Percentiles rank a stretch among this genome's conserved stretches.
Conservation (phyloP, 2,888 invertebrate species). For the Platerodrilus igneus region DNA sequence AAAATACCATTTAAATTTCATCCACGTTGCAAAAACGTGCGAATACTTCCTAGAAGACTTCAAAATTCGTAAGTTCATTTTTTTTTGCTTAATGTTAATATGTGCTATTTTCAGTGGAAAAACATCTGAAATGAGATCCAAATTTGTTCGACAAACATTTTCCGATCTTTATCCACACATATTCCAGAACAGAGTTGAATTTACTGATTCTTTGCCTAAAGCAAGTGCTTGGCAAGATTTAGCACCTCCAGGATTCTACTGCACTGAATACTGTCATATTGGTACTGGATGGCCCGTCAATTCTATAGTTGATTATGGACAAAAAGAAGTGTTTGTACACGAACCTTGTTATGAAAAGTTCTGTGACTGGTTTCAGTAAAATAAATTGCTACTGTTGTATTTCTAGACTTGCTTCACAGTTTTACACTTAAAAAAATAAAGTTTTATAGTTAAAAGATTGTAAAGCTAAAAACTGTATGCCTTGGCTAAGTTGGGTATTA, state of each 20-base stretch:
- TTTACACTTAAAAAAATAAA: no score
- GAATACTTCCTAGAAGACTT: slow-evolving; percentile 31
- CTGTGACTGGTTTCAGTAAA: slow-evolving; percentile 14
- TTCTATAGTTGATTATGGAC: slow-evolving; percentile 33
- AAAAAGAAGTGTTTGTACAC: slow-evolving; percentile 11
- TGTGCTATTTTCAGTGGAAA: slow-evolving; percentile 37
- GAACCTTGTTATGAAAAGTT: slow-evolving; percentile 17
- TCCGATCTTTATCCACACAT: slow-evolving; percentile 40
- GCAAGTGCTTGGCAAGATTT: slow-evolving; percentile 42
- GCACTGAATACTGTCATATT: slow-evolving; percentile 46
- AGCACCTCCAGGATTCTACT: slow-evolving; percentile 47
- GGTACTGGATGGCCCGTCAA: slow-evolving; percentile 46
- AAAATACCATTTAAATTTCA: slow-evolving; percentile 26
- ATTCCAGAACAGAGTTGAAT: slow-evolving; percentile 34
- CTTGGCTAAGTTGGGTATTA: no score
- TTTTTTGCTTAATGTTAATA: slow-evolving; percentile 1
- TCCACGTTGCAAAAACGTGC: slow-evolving; percentile 29
- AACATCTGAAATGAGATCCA: slow-evolving; percentile 38
- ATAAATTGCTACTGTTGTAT: no score
- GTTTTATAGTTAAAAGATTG: no score
- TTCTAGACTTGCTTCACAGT: no score
- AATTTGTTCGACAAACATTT: slow-evolving; percentile 37
- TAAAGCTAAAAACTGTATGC: no score
- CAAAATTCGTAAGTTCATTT: slow-evolving; percentile 37
- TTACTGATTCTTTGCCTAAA: slow-evolving; percentile 34